Conservation (phyloP, 2,113 vertebrate species). For the Cochlearius cochlearius region DNA sequence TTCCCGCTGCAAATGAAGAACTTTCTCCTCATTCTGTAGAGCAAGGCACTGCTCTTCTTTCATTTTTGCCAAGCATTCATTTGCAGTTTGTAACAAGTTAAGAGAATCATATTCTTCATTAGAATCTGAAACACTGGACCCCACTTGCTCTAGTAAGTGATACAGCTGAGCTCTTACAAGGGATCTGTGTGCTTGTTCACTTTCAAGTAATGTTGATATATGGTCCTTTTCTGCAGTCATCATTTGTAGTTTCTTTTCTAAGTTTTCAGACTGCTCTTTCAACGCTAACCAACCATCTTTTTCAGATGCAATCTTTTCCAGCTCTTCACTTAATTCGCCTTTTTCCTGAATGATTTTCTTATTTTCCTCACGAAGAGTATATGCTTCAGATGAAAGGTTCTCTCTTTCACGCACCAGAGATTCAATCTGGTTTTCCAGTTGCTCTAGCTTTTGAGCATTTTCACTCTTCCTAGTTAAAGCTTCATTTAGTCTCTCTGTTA, state of each 20-base stretch:
- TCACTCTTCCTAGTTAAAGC: constrained; percentile 59
- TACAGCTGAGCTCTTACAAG: constrained; percentile 63
- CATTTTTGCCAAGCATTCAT: constrained; percentile 61
- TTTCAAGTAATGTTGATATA: constrained; percentile 59
- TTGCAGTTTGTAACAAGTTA: constrained; percentile 60
- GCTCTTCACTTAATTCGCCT: constrained; percentile 38
- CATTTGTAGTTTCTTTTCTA: constrained; percentile 66
- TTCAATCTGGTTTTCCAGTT: constrained; percentile 72
- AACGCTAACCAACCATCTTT: constrained; percentile 36
- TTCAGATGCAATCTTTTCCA: constrained; percentile 55
- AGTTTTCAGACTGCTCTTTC: constrained; percentile 55
- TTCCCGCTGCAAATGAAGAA: constrained; percentile 65
- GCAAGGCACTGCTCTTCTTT: constrained; percentile 63
- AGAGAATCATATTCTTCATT: constrained; percentile 56
- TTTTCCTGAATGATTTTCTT: constrained; percentile 68
- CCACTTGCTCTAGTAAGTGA: constrained; percentile 62
- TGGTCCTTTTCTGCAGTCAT: constrained; percentile 63
- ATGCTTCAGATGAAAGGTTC: constrained; percentile 55
- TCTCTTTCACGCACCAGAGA: constrained; percentile 68
- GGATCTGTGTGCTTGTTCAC: constrained; percentile 54
- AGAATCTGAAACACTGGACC: constrained; percentile 13
- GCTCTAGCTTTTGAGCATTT: constrained; percentile 48
- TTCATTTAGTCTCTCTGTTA: constrained; percentile 65
- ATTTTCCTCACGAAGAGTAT: constrained; percentile 69
- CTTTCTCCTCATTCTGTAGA: constrained; percentile 67